These are phyloP conservation scores for Strix aluco DNA, from an alignment of 2,113 vertebrate species.

Conservation along the genomic window DNA sequence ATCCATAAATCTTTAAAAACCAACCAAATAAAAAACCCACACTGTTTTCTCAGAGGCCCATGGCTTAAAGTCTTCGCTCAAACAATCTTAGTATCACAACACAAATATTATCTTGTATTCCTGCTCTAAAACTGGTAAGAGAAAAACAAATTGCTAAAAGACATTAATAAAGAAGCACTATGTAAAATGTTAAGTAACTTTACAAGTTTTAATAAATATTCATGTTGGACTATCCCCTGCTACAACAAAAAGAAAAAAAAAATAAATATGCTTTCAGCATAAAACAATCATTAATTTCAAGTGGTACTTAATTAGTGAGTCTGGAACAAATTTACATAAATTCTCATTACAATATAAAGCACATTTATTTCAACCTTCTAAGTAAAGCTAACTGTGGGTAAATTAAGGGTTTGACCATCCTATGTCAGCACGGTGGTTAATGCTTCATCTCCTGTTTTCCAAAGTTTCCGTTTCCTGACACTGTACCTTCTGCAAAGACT, in stretches of 20 bases:
- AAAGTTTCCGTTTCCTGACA: background rate
- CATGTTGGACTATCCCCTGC: slow-evolving; percentile 2
- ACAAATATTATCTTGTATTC: background rate
- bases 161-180: background rate
- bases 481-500: background rate
- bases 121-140: background rate
- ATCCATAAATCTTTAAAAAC: background rate
- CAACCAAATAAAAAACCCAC: background rate
- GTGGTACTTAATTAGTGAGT: slow-evolving; percentile 61
- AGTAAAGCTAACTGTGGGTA: slow-evolving; percentile 3
- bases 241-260: slow-evolving; percentile 34
- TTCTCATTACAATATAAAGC: slow-evolving; percentile 29
- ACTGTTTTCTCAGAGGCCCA: background rate
- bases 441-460: background rate
- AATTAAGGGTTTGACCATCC: slow-evolving; percentile 13
- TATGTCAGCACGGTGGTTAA: background rate
- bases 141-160: background rate
- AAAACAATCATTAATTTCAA: slow-evolving; percentile 68
- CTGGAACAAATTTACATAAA: slow-evolving; percentile 61
- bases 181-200: background rate
- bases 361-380: slow-evolving; percentile 16
- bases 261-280: slow-evolving; percentile 53
- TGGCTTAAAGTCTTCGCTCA: background rate
- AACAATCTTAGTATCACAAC: background rate
- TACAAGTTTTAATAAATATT: slow-evolving; percentile 55